A percentile compares a stretch with the other conserved stretches of the same genome.
Conservation (phyloP, 1,140 invertebrate genomes). For the Caenorhabditis briggsae region DNA sequence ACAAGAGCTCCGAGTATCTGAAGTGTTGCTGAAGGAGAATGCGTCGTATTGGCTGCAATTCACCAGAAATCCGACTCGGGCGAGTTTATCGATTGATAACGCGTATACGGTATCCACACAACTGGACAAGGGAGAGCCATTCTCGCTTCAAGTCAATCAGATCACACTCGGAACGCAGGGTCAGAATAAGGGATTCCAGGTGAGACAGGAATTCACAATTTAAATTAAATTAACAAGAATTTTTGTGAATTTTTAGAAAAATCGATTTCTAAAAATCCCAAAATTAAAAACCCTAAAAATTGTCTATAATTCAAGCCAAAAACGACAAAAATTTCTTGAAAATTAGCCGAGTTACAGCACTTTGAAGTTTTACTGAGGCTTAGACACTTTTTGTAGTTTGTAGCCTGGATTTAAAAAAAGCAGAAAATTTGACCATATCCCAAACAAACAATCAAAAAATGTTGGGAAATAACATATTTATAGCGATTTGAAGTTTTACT, state of each 20-base stretch:
- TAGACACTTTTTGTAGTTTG: no score
- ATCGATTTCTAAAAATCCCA: no score
- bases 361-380: no score
- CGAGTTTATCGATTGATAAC: conserved; percentile 65
- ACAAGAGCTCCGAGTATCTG: conserved; percentile 59
- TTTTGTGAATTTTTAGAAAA: no score
- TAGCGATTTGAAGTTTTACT: no score
- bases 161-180: conserved; percentile 63
- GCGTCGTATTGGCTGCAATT: conserved; percentile 71
- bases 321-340: no score
- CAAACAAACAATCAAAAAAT: no score
- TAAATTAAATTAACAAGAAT: background rate
- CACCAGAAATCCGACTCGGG: conserved; percentile 68
- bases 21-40: conserved; percentile 71
- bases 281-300: background rate
- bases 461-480: no score
- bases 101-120: conserved; percentile 59
- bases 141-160: conserved; percentile 60
- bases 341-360: no score
- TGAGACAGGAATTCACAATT: no score
- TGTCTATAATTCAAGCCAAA: background rate
- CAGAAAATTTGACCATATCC: no score
- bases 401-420: no score
- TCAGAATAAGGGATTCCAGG: conserved; percentile 52
- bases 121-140: conserved; percentile 56